These are phyloP conservation scores for Rhipidura dahli DNA, from an alignment of 2,113 vertebrate species.

Conservation along the genomic window DNA sequence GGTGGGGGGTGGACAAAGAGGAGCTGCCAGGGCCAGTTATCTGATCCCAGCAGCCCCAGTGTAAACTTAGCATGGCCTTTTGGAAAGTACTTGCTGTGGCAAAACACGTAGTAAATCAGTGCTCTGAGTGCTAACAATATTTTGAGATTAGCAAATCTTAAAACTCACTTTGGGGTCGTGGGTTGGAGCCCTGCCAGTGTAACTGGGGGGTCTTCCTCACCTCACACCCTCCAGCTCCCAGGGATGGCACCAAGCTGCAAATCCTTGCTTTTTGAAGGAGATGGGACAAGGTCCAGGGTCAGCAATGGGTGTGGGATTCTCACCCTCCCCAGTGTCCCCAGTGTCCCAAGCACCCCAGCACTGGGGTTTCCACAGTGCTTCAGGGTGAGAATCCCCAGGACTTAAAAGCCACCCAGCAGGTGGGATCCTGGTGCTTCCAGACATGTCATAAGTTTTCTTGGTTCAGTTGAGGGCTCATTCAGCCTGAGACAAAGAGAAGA, in stretches of 20 bases:
- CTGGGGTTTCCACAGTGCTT: background rate
- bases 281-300: background rate
- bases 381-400: background rate
- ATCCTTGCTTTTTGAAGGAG: background rate
- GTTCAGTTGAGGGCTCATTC: background rate
- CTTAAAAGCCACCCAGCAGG: background rate
- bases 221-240: accelerated
- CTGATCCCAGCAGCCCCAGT: constrained; percentile 6
- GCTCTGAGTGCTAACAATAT: constrained; percentile 56
- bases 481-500: background rate
- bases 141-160: constrained; percentile 52
- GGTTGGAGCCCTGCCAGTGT: background rate
- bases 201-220: background rate
- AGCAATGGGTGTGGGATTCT: background rate
- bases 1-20: no score
- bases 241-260: background rate
- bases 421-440: background rate
- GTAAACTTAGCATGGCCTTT: constrained; percentile 73
- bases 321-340: background rate
- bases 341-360: background rate
- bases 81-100: constrained; percentile 23
- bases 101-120: constrained; percentile 38
- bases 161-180: background rate
- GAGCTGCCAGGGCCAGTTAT: background rate
- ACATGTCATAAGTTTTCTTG: background rate